phyloP scores from a whole-genome alignment of 92 coral and sea anemone species.

The Isaurus tuberculatus region DNA sequence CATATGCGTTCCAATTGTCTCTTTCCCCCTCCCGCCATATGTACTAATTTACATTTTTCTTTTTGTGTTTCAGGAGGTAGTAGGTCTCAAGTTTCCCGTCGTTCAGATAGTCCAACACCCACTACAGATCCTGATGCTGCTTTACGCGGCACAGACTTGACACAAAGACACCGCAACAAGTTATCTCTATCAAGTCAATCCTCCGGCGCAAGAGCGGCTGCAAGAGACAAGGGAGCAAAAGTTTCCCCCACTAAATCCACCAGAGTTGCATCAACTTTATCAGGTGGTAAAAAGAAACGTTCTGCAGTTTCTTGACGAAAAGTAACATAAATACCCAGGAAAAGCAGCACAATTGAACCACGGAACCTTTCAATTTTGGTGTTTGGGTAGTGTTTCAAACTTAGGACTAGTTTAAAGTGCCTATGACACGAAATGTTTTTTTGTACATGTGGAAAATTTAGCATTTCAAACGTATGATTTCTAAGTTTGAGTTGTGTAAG shows the following conservation, averaged over 20 bases:
- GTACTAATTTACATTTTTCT: neutral
- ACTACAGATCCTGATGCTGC: slow-evolving; percentile 84
- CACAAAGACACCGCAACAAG: slow-evolving; percentile 39
- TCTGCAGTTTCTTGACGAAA: neutral
- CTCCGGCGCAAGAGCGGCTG: neutral
- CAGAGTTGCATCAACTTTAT: neutral
- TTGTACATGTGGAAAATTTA: no score
- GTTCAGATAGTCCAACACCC: slow-evolving; percentile 92
- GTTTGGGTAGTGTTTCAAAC: no score
- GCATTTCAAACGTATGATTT: no score
- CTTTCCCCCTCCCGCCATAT: neutral
- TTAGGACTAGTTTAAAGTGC: no score
- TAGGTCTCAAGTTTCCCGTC: slow-evolving; percentile 62
- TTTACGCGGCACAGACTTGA: slow-evolving; percentile 43
- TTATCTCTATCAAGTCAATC: neutral
- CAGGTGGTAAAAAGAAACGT: slow-evolving; percentile 14
- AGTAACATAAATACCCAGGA: no score
- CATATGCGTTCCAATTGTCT: no score
- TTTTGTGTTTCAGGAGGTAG: slow-evolving; percentile 57
- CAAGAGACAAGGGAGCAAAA: slow-evolving; percentile 17
- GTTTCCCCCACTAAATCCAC: neutral
- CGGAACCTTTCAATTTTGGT: no score
- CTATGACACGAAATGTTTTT: no score
- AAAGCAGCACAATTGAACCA: no score
- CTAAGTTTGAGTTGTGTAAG: no score